Conservation (phyloP, 2,888 invertebrate species). For the Drosophila neutralis region DNA sequence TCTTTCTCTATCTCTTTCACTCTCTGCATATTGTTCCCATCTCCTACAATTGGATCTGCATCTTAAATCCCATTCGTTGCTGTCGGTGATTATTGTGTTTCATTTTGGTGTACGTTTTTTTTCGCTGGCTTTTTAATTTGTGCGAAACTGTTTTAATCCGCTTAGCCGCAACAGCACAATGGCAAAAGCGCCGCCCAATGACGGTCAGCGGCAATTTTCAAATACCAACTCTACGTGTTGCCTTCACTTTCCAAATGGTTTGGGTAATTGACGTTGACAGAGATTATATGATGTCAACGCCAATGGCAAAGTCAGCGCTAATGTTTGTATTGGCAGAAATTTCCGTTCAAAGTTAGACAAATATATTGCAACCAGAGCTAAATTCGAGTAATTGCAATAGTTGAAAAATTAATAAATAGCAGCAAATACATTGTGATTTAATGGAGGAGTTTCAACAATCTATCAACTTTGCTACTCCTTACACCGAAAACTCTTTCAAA, state of each 20-base stretch:
- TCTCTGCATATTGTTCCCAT: background rate
- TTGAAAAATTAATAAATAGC: background rate
- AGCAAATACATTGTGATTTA: background rate
- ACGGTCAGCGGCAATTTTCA: slow-evolving; percentile 27
- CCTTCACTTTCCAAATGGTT: slow-evolving; percentile 42
- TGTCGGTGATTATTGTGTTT: slow-evolving; percentile 24
- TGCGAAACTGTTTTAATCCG: slow-evolving; percentile 75
- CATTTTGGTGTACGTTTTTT: slow-evolving; percentile 12
- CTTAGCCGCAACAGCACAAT: slow-evolving; percentile 53
- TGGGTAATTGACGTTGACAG: slow-evolving; percentile 77
- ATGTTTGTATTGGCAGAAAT: slow-evolving; percentile 5
- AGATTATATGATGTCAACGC: slow-evolving; percentile 57
- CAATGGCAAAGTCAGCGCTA: slow-evolving; percentile 1
- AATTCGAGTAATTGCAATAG: background rate
- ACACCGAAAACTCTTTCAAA: background rate
- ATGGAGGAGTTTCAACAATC: too few relatives aligned
- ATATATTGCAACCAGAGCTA: background rate
- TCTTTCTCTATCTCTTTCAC: background rate
- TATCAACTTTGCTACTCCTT: background rate
- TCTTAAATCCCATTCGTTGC: slow-evolving; percentile 34
- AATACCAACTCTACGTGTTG: slow-evolving; percentile 56
- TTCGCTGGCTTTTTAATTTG: slow-evolving; percentile 56
- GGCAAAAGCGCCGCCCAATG: slow-evolving; percentile 16
- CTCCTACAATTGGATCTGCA: slow-evolving; percentile 5
- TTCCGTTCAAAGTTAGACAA: slow-evolving; percentile 14